These are phyloP conservation scores for Aplodontia rufa DNA, from an alignment of 2,113 vertebrate genomes.

Conservation along the genomic window DNA sequence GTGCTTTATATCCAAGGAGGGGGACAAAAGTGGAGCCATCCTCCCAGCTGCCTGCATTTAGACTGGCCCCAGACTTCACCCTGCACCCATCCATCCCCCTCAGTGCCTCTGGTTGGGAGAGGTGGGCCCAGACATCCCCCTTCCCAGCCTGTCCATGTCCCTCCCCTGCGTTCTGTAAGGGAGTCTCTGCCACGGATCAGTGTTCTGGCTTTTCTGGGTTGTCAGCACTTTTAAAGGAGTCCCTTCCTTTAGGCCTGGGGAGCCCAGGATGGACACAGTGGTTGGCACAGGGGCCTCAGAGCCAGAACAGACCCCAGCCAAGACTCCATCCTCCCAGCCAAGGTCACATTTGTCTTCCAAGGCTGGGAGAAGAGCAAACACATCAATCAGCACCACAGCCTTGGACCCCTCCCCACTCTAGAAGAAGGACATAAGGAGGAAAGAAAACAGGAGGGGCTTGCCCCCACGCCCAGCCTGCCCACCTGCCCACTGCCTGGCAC, in stretches of 20 bases:
- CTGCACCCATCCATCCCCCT: background rate
- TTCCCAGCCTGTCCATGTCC: background rate
- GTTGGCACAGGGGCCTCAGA: background rate
- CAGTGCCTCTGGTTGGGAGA: background rate
- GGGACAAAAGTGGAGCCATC: constrained; percentile 32
- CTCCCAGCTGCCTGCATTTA: constrained; percentile 8
- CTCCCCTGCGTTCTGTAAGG: background rate
- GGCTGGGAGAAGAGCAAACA: background rate
- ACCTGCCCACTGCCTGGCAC: background rate
- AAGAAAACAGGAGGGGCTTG: background rate
- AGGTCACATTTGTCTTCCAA: constrained; percentile 47
- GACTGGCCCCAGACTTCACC: background rate
- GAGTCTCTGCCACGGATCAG: background rate
- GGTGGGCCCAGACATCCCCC: background rate
- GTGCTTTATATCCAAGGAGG: constrained; percentile 31
- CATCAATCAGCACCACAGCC: background rate
- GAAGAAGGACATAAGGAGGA: background rate
- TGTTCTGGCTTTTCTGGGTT: background rate
- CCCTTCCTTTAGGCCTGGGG: background rate
- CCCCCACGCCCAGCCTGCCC: background rate
- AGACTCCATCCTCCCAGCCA: background rate
- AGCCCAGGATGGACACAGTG: background rate
- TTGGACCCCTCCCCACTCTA: background rate
- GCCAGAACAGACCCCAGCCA: constrained; percentile 24
- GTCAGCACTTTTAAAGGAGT: background rate